Evolutionary conservation across 2,888 invertebrate species (phyloP).

Genomic region (Argynnis bischoffii): DNA sequence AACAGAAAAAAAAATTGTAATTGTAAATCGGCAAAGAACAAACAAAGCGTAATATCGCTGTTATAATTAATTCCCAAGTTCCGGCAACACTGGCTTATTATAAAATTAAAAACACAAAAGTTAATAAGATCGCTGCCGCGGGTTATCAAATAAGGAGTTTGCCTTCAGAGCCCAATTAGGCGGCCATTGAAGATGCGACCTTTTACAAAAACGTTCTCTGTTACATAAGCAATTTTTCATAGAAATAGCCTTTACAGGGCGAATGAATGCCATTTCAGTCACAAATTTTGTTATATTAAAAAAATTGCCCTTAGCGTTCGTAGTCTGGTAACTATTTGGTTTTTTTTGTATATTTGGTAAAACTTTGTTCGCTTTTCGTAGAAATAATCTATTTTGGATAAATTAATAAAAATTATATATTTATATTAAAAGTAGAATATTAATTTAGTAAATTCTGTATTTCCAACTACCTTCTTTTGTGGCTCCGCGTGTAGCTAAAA

Average conservation of each 20-base stretch:
- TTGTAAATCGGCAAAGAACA: background rate
- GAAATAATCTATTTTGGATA: too few species aligned
- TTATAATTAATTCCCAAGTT: constrained; percentile 22
- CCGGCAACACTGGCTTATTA: constrained; percentile 21
- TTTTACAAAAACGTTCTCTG: background rate
- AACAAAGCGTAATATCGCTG: constrained; percentile 20
- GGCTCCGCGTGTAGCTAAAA: too few species aligned
- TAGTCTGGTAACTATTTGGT: too few species aligned
- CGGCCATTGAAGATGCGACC: constrained; percentile 3
- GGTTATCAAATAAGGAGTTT: constrained; percentile 20
- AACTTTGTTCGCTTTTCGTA: too few species aligned
- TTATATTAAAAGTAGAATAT: too few species aligned
- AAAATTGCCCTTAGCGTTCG: too few species aligned
- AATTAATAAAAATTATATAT: too few species aligned
- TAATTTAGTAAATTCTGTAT: too few species aligned
- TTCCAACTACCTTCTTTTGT: too few species aligned
- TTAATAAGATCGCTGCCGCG: constrained; percentile 16
- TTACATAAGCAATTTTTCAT: background rate
- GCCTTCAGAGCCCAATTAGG: constrained; percentile 12
- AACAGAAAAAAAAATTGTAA: background rate
- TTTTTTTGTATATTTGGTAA: too few species aligned
- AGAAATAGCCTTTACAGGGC: background rate
- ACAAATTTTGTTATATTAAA: too few species aligned
- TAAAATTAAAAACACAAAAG: constrained; percentile 25
- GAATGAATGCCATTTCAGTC: too few species aligned